Evolutionary conservation across 2,888 invertebrate species (phyloP).

Genomic region (Pegoplata infirma): DNA sequence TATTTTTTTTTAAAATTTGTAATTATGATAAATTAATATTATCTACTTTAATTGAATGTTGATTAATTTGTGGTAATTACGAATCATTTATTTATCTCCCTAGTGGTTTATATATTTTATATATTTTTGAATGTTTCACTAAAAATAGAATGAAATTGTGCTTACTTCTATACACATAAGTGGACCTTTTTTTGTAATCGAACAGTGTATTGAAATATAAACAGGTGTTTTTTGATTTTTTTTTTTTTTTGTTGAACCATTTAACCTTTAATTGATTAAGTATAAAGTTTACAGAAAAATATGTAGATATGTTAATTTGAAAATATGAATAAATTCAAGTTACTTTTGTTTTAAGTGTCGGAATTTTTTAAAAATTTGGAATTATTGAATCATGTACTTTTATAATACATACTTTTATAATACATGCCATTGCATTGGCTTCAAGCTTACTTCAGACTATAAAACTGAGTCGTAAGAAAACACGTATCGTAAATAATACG

Average conservation of each 20-base stretch:
- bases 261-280: conserved; percentile 43
- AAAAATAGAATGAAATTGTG: conserved; percentile 4
- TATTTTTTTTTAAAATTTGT: conserved; percentile 18
- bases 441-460: too few species aligned
- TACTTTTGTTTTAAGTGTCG: too few species aligned
- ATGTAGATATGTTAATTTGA: too few species aligned
- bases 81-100: conserved; percentile 18
- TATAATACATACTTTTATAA: too few species aligned
- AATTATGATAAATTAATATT: conserved; percentile 46
- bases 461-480: too few species aligned
- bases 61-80: conserved; percentile 51
- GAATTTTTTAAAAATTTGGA: too few species aligned
- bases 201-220: conserved; percentile 20
- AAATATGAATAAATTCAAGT: too few species aligned
- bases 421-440: too few species aligned
- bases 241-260: conserved; percentile 10
- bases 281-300: too few species aligned
- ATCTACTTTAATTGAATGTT: conserved; percentile 38
- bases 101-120: not conserved
- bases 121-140: too few species aligned
- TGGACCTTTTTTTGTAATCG: conserved; percentile 16
- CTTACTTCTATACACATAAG: not conserved
- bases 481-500: too few species aligned
- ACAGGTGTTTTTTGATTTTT: conserved; percentile 47
- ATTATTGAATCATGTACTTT: too few species aligned